Percentiles rank a stretch among this genome's conserved stretches.
These are phyloP conservation scores for Ammospiza caudacuta DNA, from an alignment of 2,113 vertebrate genomes.

Conservation along the genomic window DNA sequence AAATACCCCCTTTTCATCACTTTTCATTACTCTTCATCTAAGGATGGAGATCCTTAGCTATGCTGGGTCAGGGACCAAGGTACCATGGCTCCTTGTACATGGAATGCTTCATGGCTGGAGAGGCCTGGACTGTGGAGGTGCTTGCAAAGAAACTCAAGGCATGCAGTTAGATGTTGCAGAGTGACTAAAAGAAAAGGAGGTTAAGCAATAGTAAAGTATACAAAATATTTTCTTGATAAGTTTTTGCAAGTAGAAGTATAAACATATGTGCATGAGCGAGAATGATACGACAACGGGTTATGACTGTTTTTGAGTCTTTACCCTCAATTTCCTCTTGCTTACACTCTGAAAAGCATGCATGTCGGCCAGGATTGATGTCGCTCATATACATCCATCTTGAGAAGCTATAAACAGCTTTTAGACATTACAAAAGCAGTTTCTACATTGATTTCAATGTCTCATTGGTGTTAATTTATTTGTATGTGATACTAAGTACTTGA, in stretches of 20 bases:
- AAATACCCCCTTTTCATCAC: not conserved
- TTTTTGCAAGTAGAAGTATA: slow-evolving; percentile 24
- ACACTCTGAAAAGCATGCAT: not conserved
- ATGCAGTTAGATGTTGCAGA: not conserved
- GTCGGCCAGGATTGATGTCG: not conserved
- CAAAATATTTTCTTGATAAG: not conserved
- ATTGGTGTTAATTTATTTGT: not conserved
- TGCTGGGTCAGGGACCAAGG: not conserved
- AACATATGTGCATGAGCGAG: not conserved
- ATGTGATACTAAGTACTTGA: not conserved
- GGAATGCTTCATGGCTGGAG: accelerated
- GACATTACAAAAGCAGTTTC: not conserved
- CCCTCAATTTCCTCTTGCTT: slow-evolving; percentile 37
- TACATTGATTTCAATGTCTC: not conserved
- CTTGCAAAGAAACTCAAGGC: not conserved
- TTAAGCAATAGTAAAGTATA: not conserved
- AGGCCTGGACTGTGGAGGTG: accelerated
- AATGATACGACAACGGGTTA: not conserved
- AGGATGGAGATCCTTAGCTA: not conserved
- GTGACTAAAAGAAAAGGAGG: not conserved
- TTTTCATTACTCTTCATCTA: not conserved
- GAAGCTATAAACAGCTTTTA: not conserved
- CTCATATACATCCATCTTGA: not conserved
- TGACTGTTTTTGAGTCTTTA: not conserved
- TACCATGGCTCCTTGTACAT: accelerated